phyloP scores from a whole-genome alignment of 2,888 invertebrate genomes.

The Epistrophella euchroma region DNA sequence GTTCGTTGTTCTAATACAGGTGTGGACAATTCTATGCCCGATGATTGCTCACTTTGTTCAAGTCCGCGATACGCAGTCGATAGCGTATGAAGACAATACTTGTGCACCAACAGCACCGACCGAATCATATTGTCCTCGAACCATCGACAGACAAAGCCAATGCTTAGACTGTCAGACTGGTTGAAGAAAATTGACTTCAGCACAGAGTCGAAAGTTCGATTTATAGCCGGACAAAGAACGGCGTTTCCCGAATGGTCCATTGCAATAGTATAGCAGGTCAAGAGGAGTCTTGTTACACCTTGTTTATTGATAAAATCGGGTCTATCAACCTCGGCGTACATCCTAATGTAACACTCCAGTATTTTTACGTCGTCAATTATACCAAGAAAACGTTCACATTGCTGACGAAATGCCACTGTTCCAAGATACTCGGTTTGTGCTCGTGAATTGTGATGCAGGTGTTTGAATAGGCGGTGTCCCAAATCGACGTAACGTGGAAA shows the following conservation, averaged over 20 bases:
- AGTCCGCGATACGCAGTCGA: slow-evolving; percentile 86
- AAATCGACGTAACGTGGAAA: slow-evolving; percentile 91
- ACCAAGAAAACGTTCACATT: slow-evolving; percentile 88
- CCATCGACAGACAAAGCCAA: slow-evolving; percentile 92
- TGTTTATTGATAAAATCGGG: slow-evolving; percentile 87
- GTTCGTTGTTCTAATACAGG: slow-evolving; percentile 88
- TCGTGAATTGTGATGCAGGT: slow-evolving; percentile 86
- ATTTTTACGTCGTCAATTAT: slow-evolving; percentile 86
- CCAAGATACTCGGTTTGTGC: slow-evolving; percentile 87
- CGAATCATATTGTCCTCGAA: slow-evolving; percentile 91
- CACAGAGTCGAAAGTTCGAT: slow-evolving; percentile 89
- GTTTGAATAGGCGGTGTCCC: slow-evolving; percentile 88
- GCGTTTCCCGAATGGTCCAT: slow-evolving; percentile 90
- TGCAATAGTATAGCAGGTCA: slow-evolving; percentile 90
- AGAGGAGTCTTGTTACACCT: slow-evolving; percentile 87
- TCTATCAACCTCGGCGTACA: slow-evolving; percentile 86
- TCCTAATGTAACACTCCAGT: slow-evolving; percentile 88
- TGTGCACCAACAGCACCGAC: slow-evolving; percentile 90
- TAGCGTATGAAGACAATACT: slow-evolving; percentile 84
- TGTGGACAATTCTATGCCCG: slow-evolving; percentile 89
- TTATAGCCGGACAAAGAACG: slow-evolving; percentile 87
- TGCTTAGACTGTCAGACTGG: slow-evolving; percentile 88
- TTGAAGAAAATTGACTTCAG: slow-evolving; percentile 92
- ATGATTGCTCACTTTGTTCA: slow-evolving; percentile 81
- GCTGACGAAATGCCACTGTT: slow-evolving; percentile 88